Evolutionary conservation across 2,113 vertebrate genomes (phyloP).

Genomic region (Thomomys bottae): DNA sequence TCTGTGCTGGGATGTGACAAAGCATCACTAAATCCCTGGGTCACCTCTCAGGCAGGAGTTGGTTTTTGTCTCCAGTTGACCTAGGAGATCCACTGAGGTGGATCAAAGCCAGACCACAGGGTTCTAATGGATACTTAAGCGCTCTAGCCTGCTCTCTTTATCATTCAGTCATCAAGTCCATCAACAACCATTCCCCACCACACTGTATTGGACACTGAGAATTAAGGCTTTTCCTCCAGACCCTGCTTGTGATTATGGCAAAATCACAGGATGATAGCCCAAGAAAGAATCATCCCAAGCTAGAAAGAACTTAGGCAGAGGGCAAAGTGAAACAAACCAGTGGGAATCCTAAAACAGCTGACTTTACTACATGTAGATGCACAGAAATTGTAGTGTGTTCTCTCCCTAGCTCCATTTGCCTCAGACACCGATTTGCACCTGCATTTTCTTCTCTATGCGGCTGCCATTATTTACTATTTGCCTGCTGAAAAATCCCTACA

Average conservation of each 20-base stretch:
- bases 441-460: background rate
- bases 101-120: background rate
- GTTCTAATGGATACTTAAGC: background rate
- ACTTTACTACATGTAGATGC: background rate
- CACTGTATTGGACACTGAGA: background rate
- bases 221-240: background rate
- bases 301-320: background rate
- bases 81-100: background rate
- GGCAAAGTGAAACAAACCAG: background rate
- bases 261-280: too few relatives aligned
- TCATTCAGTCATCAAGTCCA: background rate
- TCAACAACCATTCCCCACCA: too few relatives aligned
- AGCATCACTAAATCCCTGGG: too few relatives aligned
- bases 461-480: background rate
- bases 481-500: background rate
- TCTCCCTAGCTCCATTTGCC: fast-evolving
- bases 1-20: background rate
- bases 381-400: background rate
- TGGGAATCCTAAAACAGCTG: background rate
- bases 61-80: background rate
- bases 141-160: background rate
- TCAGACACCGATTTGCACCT: background rate
- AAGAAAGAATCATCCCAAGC: background rate
- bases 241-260: background rate
- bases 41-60: background rate